Evolutionary conservation across 2,888 invertebrate species (phyloP), one percentile per base, ranked within the genome.

Genomic region (Athrips mouffetella): DNA sequence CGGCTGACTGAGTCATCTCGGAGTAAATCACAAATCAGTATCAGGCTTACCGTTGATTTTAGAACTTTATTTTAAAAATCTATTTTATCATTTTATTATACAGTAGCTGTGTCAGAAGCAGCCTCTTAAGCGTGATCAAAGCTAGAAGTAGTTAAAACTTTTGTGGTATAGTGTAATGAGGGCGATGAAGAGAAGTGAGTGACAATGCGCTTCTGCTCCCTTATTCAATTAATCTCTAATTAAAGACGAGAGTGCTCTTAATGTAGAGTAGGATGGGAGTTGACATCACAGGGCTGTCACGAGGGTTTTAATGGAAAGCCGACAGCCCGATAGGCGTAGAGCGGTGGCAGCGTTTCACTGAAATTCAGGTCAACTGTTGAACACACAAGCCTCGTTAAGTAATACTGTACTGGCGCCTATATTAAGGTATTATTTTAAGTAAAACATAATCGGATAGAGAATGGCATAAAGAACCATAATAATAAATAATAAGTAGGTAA

Each of bases 151-250:
- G 35, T 7, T 31, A 3, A 25, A 50, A 52, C 52, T 31, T 54
- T 62, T 53, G 53, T 47, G 54, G 56, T 58, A 53, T 57, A 51
- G 50, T 46, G 49, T 55, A 53, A 54, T 49, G 52, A 60, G 59
- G 55, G 62, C 64, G 65, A 66, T 67, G 65, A 65, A 65, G 65
- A 59, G 65, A 63, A 65, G 63, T 60, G 59, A 64, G 60, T 63
- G 62, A 75, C 73, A 75, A 77, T 76, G 80, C 70, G 72, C 73
- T 39, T 31, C 30, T 33, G 70, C 70, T 60, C 72, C 70, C 67
- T 80, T 73, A 85, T 78, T 86, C 80, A 85, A 86, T 86, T 87
- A 86, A 81, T 82, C 76, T 73, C 76, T 86, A 86, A 87, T 87
- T 86, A 86, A 78, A 69, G 73, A 63, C 70, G 76, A 78, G 84